Evolutionary conservation across 2,113 vertebrate genomes (phyloP).

Genomic region (Danionella cerebrum): DNA sequence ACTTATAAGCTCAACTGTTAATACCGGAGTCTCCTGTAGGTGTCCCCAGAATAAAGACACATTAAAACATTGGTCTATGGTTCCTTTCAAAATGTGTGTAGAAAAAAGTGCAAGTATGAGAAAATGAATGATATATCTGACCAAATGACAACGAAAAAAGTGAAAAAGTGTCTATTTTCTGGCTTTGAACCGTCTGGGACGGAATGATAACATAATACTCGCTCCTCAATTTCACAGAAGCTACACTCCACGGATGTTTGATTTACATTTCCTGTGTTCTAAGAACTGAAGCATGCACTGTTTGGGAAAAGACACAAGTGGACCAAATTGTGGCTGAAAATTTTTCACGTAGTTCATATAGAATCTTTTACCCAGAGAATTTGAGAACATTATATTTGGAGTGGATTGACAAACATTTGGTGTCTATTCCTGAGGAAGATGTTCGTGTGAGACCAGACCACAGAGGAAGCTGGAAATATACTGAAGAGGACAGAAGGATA

Average conservation of each 20-base stretch:
- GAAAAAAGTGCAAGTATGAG: no score
- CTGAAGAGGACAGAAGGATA: no score
- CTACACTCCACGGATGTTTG: background rate
- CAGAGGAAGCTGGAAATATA: no score
- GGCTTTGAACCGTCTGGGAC: background rate
- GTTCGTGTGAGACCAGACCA: constrained; percentile 5
- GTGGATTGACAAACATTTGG: background rate
- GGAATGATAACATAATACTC: background rate
- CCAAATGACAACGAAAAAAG: background rate
- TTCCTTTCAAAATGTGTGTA: no score
- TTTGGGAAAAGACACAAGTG: background rate
- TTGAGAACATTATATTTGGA: background rate
- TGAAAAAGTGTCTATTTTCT: background rate
- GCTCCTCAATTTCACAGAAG: background rate
- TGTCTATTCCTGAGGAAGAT: constrained; percentile 9
- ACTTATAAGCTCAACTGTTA: no score
- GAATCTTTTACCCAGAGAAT: background rate
- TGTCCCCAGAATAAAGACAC: no score
- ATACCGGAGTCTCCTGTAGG: no score
- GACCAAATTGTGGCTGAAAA: background rate
- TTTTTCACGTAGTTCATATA: background rate
- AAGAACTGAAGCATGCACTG: background rate
- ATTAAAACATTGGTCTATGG: no score
- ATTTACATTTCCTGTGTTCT: constrained; percentile 6
- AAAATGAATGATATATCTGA: no score